Evolutionary conservation across 2,797 vertebrate genomes (phyloP).

Genomic region (Bothrops alternatus): DNA sequence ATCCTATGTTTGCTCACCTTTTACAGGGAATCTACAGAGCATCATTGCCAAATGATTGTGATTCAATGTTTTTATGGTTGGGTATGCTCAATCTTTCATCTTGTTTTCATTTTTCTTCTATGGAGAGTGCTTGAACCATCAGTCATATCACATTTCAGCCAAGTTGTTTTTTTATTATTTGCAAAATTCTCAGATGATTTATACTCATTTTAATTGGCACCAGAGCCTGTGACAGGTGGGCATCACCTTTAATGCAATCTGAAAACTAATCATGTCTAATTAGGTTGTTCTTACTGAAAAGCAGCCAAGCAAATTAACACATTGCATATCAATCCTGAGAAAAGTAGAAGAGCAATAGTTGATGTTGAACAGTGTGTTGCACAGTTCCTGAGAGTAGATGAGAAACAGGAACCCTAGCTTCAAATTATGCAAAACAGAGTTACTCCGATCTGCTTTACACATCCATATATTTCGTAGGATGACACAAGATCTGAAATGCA

Average conservation of each 20-base stretch:
- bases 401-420: not conserved
- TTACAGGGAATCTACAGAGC: not conserved
- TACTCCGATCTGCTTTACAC: not conserved
- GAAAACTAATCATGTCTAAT: constrained; percentile 40
- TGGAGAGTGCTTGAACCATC: constrained; percentile 7
- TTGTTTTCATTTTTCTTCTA: constrained; percentile 3
- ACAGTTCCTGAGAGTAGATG: not conserved
- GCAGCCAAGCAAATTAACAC: constrained; percentile 22
- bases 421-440: not conserved
- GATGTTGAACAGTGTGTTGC: not conserved
- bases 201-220: constrained; percentile 23
- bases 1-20: not conserved
- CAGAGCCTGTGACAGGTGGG: constrained; percentile 6
- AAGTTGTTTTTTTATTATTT: not conserved
- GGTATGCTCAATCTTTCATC: not conserved
- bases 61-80: not conserved
- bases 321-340: not conserved
- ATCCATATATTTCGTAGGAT: not conserved
- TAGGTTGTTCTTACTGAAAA: constrained; percentile 28
- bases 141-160: not conserved
- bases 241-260: constrained; percentile 19
- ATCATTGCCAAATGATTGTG: not conserved
- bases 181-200: not conserved
- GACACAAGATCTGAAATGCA: not conserved
- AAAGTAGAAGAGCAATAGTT: constrained; percentile 18